These are phyloP conservation scores for Xenopus petersii DNA, from an alignment of 2,797 vertebrate genomes.

Conservation along the genomic window DNA sequence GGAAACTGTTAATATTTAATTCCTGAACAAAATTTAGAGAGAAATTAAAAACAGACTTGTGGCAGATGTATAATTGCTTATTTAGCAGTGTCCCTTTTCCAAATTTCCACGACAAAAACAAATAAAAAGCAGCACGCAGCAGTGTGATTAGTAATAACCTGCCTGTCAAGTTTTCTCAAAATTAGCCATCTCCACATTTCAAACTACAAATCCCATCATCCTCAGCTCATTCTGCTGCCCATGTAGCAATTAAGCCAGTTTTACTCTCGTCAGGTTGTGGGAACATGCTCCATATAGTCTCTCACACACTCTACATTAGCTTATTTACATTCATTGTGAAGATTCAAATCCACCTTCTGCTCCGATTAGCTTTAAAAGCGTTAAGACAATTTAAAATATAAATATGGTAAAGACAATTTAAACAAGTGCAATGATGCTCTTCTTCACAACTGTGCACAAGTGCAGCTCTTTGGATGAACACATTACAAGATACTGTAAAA, in stretches of 20 bases:
- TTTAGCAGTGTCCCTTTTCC: too few species aligned
- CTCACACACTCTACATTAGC: background rate
- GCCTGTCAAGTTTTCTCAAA: background rate
- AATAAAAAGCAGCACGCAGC: background rate
- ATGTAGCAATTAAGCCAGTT: background rate
- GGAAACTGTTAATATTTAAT: background rate
- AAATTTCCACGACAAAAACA: too few species aligned
- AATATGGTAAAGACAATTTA: background rate
- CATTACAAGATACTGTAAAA: background rate
- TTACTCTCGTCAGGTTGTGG: background rate
- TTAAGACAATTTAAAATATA: background rate
- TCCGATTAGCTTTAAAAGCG: too few species aligned
- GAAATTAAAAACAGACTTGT: too few species aligned
- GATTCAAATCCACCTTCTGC: too few species aligned
- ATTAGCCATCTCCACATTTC: too few species aligned
- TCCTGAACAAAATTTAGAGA: background rate
- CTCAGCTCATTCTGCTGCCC: background rate
- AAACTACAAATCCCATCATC: background rate
- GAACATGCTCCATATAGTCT: background rate
- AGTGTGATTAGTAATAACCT: background rate
- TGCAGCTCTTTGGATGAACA: background rate
- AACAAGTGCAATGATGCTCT: slow-evolving; percentile 37
- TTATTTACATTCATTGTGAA: background rate
- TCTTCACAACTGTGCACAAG: slow-evolving; percentile 15
- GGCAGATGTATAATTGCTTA: too few species aligned